Conservation (phyloP, 2,888 invertebrate species). For the Palloptera scutellata region DNA sequence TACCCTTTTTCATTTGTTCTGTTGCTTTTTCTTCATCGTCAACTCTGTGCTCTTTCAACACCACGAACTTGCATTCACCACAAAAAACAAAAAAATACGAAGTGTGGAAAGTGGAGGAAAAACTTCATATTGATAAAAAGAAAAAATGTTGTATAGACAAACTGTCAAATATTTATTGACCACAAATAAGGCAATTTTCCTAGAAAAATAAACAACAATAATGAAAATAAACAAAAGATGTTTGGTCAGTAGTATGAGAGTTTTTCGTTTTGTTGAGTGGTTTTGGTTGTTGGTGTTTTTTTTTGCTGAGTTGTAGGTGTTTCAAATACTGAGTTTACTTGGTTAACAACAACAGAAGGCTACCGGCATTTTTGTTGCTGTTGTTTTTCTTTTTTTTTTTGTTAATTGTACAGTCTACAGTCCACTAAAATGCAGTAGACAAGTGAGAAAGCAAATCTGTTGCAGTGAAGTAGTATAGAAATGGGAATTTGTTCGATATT, state of each 20-base stretch:
- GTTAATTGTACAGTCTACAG: too few relatives aligned
- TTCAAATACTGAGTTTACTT: not conserved
- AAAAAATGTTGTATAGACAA: conserved; percentile 45
- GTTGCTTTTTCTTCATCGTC: not conserved
- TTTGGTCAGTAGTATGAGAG: not conserved
- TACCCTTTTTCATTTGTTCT: not conserved
- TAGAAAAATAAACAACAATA: conserved; percentile 41
- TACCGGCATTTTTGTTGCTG: not conserved
- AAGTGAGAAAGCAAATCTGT: not conserved
- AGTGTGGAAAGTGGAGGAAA: too few relatives aligned
- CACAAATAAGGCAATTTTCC: conserved; percentile 43
- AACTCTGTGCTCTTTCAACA: not conserved
- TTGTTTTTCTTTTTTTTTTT: not conserved
- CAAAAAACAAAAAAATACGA: too few relatives aligned
- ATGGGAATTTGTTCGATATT: conserved; percentile 16
- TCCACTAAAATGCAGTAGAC: not conserved
- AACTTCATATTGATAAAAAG: too few relatives aligned
- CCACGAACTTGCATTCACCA: too few relatives aligned
- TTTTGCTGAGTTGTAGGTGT: conserved; percentile 2
- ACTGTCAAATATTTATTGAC: conserved; percentile 56
- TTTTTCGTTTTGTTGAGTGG: not conserved
- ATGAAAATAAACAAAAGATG: conserved; percentile 37
- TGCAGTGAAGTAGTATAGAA: not conserved
- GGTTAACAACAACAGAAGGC: not conserved
- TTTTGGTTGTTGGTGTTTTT: not conserved